A percentile compares a stretch with the other conserved stretches of the same genome.
phyloP scores from a whole-genome alignment of 2,797 vertebrate genomes.

The Babyrousa celebensis region DNA sequence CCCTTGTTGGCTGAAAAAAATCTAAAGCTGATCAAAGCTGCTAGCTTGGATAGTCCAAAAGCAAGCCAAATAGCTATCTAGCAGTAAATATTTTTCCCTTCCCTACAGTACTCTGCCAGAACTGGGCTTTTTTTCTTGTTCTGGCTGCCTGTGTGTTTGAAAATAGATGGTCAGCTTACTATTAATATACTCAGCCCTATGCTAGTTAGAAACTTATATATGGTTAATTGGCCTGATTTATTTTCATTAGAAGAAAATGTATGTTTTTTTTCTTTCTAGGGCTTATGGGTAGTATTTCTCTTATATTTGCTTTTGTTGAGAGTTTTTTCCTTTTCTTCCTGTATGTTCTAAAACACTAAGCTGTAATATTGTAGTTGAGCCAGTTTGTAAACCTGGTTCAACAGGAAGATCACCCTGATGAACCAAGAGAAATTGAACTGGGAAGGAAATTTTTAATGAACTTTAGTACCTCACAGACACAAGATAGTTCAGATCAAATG shows the following conservation, averaged over 20 bases:
- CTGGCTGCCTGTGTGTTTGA: constrained; percentile 57
- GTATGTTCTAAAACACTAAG: constrained; percentile 16
- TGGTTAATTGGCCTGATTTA: constrained; percentile 60
- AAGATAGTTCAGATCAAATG: constrained; percentile 13
- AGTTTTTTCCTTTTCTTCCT: constrained; percentile 48
- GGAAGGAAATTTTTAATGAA: constrained; percentile 63
- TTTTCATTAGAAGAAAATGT: constrained; percentile 71
- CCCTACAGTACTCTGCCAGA: constrained; percentile 64
- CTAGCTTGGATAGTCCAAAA: constrained; percentile 57
- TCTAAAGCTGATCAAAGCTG: constrained; percentile 56
- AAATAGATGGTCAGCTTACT: constrained; percentile 32
- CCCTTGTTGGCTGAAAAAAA: constrained; percentile 63
- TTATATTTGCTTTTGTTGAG: constrained; percentile 60
- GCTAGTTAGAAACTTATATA: not conserved
- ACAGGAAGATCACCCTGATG: constrained; percentile 8
- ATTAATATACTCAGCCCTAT: not conserved
- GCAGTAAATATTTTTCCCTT: constrained; percentile 38
- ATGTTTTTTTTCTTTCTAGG: not conserved
- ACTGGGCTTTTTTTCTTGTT: not conserved
- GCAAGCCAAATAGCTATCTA: not conserved
- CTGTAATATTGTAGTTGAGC: not conserved
- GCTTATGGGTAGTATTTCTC: not conserved
- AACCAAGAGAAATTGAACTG: constrained; percentile 44
- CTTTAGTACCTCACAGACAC: constrained; percentile 48
- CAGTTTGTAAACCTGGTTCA: constrained; percentile 50